These are phyloP conservation scores for Cactoblastis cactorum DNA, from an alignment of 2,888 invertebrate species.

Conservation along the genomic window DNA sequence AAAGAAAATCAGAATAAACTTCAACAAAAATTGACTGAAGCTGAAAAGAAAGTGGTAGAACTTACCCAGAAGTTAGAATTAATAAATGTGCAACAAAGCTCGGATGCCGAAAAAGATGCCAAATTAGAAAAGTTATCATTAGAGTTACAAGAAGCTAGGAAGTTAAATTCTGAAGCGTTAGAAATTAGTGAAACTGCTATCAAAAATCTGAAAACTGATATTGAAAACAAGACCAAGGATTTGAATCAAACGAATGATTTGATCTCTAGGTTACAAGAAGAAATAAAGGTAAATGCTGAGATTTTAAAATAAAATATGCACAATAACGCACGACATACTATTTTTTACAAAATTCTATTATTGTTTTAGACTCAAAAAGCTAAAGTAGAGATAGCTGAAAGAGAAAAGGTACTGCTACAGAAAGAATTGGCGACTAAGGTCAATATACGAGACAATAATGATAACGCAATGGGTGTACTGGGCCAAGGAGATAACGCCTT, in stretches of 20 bases:
- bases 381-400: constrained; percentile 60
- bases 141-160: constrained; percentile 63
- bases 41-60: constrained; percentile 56
- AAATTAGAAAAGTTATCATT: constrained; percentile 62
- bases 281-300: constrained; percentile 58
- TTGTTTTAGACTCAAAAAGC: constrained; percentile 54
- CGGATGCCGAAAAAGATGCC: constrained; percentile 59
- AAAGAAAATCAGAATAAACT: constrained; percentile 58
- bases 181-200: constrained; percentile 57
- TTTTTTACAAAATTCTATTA: too few relatives aligned
- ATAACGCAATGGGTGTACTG: constrained; percentile 51
- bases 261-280: constrained; percentile 58
- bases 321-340: too few relatives aligned
- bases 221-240: constrained; percentile 60
- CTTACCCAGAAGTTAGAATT: constrained; percentile 67
- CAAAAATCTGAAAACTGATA: constrained; percentile 54
- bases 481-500: constrained; percentile 54
- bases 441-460: constrained; percentile 59
- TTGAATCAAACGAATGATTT: constrained; percentile 60
- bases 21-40: constrained; percentile 53
- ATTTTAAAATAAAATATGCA: too few relatives aligned
- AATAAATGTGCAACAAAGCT: constrained; percentile 58
- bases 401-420: constrained; percentile 57
- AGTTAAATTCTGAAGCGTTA: constrained; percentile 51
- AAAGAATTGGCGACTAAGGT: constrained; percentile 50